Base-by-base conservation (phyloP, 1,140 invertebrate genomes). In the Cyclina sinensis region DNA sequence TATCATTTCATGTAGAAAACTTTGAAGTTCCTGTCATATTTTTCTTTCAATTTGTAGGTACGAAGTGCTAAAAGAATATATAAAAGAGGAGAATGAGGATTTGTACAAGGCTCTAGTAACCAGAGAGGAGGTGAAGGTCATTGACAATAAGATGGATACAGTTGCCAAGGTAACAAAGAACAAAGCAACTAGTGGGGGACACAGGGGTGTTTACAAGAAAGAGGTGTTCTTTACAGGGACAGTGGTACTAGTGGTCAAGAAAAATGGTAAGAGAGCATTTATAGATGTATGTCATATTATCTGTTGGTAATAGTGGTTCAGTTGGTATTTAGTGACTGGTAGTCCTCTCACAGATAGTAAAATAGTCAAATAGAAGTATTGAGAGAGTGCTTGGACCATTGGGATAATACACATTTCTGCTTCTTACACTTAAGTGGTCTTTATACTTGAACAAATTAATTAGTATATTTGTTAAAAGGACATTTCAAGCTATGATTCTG, bases 81-180 rank as follows among this genome's bases (percentile, higher is more conserved):
- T 87, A 12, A 79, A 87, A 39, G 85, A 80, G 30, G 73, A 87
- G 18, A 87, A 87, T 80, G 59, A 79, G 27, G 76, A 80, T 78
- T 32, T 87, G 54, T 87, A 87, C 39, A 87, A 87, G 39, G 85
- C 57, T 14, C 27, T 87, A n/a, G 32, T 80, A 1, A 80, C 76
- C 27, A 32, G 62, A 11, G 85, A 87, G 18, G 59, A 37, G 27
- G 59, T 87, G 0, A 80, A 79, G 11, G 37, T 32, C 43, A 79
- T 87, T 51, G 85, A 78, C n/a, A 78, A 51, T 48, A 87, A 87
- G 57, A 54, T 87, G 54, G 70, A 76, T 51, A 46, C 70, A 27
- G 76, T 39, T 48, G 85, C 85, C 74, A 87, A 87, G 85, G 74
- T 87, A 12, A 87, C 85, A 21, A 80, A 87, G 43, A 48, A 43